Base-by-base conservation (phyloP, 1,140 invertebrate species). In the Drosophila dunni region DNA sequence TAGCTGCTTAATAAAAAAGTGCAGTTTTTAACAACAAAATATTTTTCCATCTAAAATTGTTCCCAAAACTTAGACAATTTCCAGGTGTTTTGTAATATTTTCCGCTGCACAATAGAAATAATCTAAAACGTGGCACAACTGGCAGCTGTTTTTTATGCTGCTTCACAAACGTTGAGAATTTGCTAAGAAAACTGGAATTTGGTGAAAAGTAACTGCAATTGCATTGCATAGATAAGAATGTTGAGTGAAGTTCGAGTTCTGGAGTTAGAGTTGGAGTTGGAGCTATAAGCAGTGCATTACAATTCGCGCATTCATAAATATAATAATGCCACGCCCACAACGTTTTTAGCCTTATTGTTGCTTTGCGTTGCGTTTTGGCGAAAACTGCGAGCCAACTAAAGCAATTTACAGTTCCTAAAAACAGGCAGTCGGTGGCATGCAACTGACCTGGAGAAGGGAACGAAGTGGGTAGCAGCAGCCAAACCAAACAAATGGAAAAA, bases 371-470 rank as follows among this genome's bases (percentile, higher is more conserved):
- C 71, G 50, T 40, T 67, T 11, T 13, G 9, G 48, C 44, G 40
- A 48, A 75, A 78, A 85, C 66, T 83, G 79, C 50, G 72, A 73
- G 83, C 84, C 83, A 88, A 84, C 84, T 83, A 83, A 88, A 88
- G 83, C 83, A 88, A 88, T 88, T 88, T 88, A 83, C 83, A 88
- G 83, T 88, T 83, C 77, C 82, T 88, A 83, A 79, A 79, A 75
- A 75, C 36, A 70, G 57, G 68, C 44, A 50, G 46, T 34, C 56
- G 11, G 48, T 58, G 74, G 66, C 77, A 85, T 85, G 82, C 80
- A 81, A 79, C 73, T 86, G 82, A 86, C 82, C 82, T 79, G 83
- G 73, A 45, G 68, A 5, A 62, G 61, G 7, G 15, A 42, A 24
- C 7, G 20, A 11, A 38, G 56, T 7, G 38, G 48, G 10, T 29